These are phyloP conservation scores for Acropora tenuis DNA, from an alignment of 64 coral and sea anemone genomes.

Conservation along the genomic window DNA sequence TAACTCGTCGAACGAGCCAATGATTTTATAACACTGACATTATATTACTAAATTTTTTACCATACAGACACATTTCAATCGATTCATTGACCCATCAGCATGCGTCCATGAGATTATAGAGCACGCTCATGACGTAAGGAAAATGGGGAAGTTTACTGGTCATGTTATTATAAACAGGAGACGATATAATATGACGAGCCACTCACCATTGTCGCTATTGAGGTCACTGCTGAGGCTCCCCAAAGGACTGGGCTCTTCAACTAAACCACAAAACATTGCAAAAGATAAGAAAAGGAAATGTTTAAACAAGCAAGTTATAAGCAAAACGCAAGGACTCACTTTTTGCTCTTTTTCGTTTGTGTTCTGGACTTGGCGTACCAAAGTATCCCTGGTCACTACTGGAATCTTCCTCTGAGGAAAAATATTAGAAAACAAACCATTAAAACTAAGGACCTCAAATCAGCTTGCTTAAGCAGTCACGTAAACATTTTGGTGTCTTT, in stretches of 20 bases:
- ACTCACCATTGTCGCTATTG: conserved; percentile 54
- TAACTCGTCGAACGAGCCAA: too few species aligned
- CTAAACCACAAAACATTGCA: not conserved
- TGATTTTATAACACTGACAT: too few species aligned
- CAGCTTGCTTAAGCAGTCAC: not conserved
- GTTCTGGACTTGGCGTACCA: conserved; percentile 36
- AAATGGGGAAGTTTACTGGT: too few species aligned
- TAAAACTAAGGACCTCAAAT: too few species aligned
- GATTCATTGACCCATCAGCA: too few species aligned
- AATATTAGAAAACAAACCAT: not conserved
- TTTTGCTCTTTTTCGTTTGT: conserved; percentile 25
- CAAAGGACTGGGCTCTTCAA: conserved; percentile 9
- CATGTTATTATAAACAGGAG: too few species aligned
- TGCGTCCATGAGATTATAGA: too few species aligned
- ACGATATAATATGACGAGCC: not conserved
- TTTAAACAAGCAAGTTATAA: not conserved
- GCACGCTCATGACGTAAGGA: too few species aligned
- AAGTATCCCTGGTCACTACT: conserved; percentile 21
- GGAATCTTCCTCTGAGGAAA: conserved; percentile 23
- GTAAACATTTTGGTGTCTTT: not conserved
- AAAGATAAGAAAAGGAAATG: not conserved
- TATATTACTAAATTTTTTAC: too few species aligned
- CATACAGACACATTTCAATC: too few species aligned
- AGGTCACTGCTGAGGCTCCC: conserved; percentile 62
- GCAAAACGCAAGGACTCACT: not conserved